Conservation (phyloP, 2,888 invertebrate species). For the Fabriciana adippe region DNA sequence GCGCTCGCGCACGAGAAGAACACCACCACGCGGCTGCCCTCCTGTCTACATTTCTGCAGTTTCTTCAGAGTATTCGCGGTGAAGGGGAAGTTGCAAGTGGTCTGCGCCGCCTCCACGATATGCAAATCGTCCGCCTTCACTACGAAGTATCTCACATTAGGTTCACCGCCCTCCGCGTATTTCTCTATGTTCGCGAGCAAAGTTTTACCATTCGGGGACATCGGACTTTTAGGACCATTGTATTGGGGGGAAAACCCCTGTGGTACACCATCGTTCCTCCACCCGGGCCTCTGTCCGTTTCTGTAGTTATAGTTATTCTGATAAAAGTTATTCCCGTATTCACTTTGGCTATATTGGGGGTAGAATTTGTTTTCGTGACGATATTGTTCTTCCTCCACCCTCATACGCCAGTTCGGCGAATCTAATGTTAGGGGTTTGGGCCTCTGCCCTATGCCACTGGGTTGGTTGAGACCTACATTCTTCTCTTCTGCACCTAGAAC, state of each 20-base stretch:
- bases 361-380: conserved; percentile 53
- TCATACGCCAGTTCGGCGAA: conserved; percentile 71
- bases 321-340: conserved; percentile 54
- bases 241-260: conserved; percentile 60
- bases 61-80: conserved; percentile 83
- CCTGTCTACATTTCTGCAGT: conserved; percentile 81
- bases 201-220: conserved; percentile 66
- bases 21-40: conserved; percentile 62
- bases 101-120: conserved; percentile 80
- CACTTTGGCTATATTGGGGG: conserved; percentile 54
- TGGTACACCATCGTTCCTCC: conserved; percentile 50
- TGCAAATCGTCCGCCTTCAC: conserved; percentile 83
- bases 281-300: conserved; percentile 54
- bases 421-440: conserved; percentile 86
- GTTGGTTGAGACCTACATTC: conserved; percentile 86
- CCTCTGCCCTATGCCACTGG: conserved; percentile 88
- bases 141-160: conserved; percentile 78
- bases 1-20: conserved; percentile 65
- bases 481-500: conserved; percentile 88
- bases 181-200: conserved; percentile 70
- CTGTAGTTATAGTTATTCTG: conserved; percentile 53
- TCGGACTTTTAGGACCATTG: conserved; percentile 60
- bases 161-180: conserved; percentile 53
- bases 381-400: conserved; percentile 56
- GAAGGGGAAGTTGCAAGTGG: conserved; percentile 82